A percentile compares a stretch with the other conserved stretches of the same genome.
phyloP scores from a whole-genome alignment of 2,888 invertebrate species.

The Phymatocera aterrima region DNA sequence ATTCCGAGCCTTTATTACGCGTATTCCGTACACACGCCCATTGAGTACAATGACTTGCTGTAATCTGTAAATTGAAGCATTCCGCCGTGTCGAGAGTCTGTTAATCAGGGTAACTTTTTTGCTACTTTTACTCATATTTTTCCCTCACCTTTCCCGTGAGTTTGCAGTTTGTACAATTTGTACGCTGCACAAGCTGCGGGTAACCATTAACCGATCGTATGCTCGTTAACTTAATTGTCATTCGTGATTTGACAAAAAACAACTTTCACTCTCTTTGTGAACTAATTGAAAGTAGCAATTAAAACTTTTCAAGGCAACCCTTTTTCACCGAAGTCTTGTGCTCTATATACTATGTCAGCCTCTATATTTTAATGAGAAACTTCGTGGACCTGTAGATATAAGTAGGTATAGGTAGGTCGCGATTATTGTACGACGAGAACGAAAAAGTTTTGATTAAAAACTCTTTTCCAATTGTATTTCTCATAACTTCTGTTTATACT shows the following conservation, averaged over 20 bases:
- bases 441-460: slow-evolving; percentile 43
- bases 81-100: not conserved
- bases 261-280: not conserved
- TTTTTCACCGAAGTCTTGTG: not conserved
- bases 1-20: slow-evolving; percentile 10
- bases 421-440: slow-evolving; percentile 26
- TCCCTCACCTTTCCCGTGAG: not conserved
- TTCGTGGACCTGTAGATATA: not conserved
- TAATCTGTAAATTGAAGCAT: not conserved
- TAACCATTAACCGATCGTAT: not conserved
- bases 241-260: not conserved
- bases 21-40: not conserved
- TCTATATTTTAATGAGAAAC: slow-evolving; percentile 2
- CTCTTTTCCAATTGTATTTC: not conserved
- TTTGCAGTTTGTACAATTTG: not conserved
- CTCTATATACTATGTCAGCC: not conserved
- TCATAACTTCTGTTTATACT: slow-evolving; percentile 12
- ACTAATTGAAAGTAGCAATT: slow-evolving; percentile 6
- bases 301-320: slow-evolving; percentile 23
- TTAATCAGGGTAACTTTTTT: not conserved
- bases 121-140: not conserved
- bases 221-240: not conserved
- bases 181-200: not conserved
- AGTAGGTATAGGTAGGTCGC: too few species aligned
- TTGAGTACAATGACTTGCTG: not conserved